Percentiles rank a stretch among this genome's conserved stretches.
phyloP scores from a whole-genome alignment of 2,797 vertebrate species.

The Urocyon cinereoargenteus region DNA sequence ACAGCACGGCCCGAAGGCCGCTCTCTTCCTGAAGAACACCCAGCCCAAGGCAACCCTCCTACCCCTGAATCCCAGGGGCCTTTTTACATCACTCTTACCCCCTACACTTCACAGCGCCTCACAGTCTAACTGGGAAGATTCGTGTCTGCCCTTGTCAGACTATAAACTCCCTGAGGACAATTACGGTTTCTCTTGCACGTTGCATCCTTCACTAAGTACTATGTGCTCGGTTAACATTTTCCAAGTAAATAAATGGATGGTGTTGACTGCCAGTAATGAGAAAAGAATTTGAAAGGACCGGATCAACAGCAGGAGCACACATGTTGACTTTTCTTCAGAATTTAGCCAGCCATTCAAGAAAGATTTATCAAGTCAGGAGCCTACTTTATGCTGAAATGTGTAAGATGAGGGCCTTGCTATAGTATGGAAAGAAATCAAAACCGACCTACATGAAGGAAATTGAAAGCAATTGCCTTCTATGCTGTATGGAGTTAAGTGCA shows the following conservation, averaged over 20 bases:
- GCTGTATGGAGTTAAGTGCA: neutral
- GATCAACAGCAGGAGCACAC: neutral
- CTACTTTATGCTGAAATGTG: neutral
- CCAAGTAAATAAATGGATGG: neutral
- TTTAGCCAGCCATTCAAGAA: neutral
- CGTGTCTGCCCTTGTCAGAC: neutral
- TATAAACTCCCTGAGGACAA: neutral
- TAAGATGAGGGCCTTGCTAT: neutral
- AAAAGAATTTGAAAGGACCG: neutral
- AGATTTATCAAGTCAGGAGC: neutral
- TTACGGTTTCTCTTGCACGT: neutral
- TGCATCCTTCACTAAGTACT: neutral
- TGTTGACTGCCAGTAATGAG: neutral
- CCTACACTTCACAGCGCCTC: neutral
- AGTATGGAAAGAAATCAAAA: neutral
- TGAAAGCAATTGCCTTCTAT: neutral
- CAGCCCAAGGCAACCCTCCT: neutral
- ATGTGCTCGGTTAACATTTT: neutral
- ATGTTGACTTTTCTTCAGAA: neutral
- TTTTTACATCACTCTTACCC: neutral
- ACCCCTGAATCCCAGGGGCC: neutral
- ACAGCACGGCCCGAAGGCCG: no score
- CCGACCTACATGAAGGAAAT: neutral
- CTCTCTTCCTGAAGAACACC: neutral
- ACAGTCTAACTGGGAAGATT: neutral